phyloP scores from a whole-genome alignment of 2,888 invertebrate species.

The Ischnus inquisitorius region DNA sequence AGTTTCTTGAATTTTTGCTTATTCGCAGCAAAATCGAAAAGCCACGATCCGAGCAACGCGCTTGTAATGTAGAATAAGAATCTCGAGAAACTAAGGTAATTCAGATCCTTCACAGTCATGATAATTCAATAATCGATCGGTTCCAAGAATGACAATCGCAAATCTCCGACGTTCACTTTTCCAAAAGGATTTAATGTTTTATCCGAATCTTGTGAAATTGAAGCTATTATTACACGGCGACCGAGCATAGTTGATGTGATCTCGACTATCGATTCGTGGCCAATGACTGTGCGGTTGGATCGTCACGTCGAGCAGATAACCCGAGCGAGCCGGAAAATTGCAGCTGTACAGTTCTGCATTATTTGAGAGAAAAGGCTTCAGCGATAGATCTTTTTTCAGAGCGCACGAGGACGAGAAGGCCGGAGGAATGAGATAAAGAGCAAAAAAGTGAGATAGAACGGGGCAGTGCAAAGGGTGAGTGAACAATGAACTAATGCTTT shows the following conservation, averaged over 20 bases:
- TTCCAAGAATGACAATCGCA: no score
- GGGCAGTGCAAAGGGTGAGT: constrained; percentile 22
- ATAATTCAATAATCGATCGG: no score
- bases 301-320: background rate
- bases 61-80: no score
- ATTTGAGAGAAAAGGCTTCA: constrained; percentile 56
- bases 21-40: no score
- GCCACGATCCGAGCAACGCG: no score
- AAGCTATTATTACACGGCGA: no score
- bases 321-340: constrained; percentile 37
- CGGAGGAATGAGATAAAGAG: constrained; percentile 43
- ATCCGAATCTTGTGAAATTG: background rate
- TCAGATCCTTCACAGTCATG: no score
- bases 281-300: background rate
- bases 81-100: no score
- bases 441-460: constrained; percentile 14
- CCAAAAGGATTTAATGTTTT: background rate
- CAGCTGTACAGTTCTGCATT: constrained; percentile 68
- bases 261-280: background rate
- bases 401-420: constrained; percentile 15
- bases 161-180: no score
- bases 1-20: no score
- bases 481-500: constrained; percentile 56
- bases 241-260: background rate
- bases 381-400: constrained; percentile 32